Base-by-base conservation (phyloP, 2,888 invertebrate species). In the Pimpla rufipes region DNA sequence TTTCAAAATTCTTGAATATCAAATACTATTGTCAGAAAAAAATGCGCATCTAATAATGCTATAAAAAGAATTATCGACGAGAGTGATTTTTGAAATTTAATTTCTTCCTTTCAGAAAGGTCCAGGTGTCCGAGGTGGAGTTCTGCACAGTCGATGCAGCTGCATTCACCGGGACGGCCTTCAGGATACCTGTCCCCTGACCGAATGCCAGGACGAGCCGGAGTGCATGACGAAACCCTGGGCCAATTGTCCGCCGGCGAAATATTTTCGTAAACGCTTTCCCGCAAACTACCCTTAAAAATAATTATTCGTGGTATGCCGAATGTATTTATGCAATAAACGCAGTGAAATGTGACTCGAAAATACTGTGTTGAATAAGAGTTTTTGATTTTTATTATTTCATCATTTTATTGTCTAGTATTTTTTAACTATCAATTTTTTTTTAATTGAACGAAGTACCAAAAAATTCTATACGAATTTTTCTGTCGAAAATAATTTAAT, bases 121-220 rank as follows among this genome's bases (percentile, higher is more conserved):
- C 94, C 95, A 77, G 95, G 95, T 89, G 91, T 95, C 84, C 94
- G 95, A 42, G 94, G 94, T 79, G 94, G 95, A 23, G 91, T 94
- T 55, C 94, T 95, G 93, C 94, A 94, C 88, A 94, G 94, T 79
- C 94, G 95, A 86, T 95, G 95, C 88, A 94, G 94, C 88, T 95
- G 95, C 89, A 94, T 94, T 81, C 95, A 95, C 86, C 94, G 95
- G 78, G 95, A 95, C 87, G 95, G 95, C 23, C 93, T 95, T 42
- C 95, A 95, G 89, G 95, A 95, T 87, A 94, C 94, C 82, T 95
- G 95, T 89, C 94, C 94, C 40, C 93, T 95, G 42, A 74, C 62
- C 16, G 81, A 84, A 35, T 84, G 83, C 10, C 80, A 94, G 70
- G 95, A 95, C 8, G 93, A 94, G 82, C 94, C 94, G 0, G 87